phyloP scores from a whole-genome alignment of 2,797 vertebrate species.

The Taenioides sp. region DNA sequence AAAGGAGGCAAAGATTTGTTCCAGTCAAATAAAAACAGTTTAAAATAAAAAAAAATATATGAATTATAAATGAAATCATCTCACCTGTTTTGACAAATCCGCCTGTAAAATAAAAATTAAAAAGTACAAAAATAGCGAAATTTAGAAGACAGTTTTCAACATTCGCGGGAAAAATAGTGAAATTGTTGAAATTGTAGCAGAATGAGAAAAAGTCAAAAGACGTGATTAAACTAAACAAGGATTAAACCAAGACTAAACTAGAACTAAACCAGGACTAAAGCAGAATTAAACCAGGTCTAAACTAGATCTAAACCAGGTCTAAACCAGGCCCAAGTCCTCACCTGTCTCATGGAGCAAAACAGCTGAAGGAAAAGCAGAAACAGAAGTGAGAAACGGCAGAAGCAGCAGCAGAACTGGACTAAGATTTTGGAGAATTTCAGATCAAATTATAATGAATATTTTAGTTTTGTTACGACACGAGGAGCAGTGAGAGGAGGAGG shows the following conservation, averaged over 20 bases:
- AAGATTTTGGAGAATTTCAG: neutral
- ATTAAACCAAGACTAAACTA: neutral
- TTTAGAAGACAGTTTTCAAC: neutral
- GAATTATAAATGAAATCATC: neutral
- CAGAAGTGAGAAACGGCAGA: slow-evolving; percentile 28
- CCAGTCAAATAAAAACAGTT: neutral
- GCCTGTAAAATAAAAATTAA: slow-evolving; percentile 55
- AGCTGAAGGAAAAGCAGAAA: slow-evolving; percentile 59
- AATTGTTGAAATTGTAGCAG: neutral
- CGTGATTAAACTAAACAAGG: neutral
- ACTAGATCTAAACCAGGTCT: neutral
- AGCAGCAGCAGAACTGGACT: slow-evolving; percentile 24
- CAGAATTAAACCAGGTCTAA: neutral
- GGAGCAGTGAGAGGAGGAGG: neutral
- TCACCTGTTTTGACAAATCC: slow-evolving; percentile 78
- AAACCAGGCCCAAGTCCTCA: slow-evolving; percentile 51
- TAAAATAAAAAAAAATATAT: slow-evolving; percentile 24
- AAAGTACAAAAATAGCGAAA: neutral
- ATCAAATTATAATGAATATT: neutral
- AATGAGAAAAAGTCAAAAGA: neutral
- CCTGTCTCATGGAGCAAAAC: slow-evolving; percentile 78
- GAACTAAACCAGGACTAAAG: neutral
- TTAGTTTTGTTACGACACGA: neutral
- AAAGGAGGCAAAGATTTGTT: slow-evolving; percentile 8
- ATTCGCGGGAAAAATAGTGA: neutral